A percentile compares a stretch with the other conserved stretches of the same genome.
phyloP scores from a whole-genome alignment of 2,888 invertebrate genomes.

The Caenorhabditis japonica region DNA sequence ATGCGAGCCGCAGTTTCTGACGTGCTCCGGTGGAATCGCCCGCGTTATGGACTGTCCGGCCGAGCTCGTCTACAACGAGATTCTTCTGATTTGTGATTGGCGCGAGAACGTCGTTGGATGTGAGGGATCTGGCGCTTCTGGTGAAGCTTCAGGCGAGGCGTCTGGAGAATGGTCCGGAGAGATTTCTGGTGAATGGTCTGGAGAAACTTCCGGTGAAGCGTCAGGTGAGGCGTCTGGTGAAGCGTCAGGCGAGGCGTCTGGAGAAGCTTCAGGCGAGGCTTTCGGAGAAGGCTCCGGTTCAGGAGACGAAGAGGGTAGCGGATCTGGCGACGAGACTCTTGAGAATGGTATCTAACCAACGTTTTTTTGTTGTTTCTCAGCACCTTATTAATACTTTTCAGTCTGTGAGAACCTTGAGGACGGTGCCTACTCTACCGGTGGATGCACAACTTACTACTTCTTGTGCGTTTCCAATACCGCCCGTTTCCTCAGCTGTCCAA shows the following conservation, averaged over 20 bases:
- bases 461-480: slow-evolving; percentile 24
- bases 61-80: slow-evolving; percentile 27
- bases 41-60: slow-evolving; percentile 46
- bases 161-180: slow-evolving; percentile 18
- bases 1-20: slow-evolving; percentile 35
- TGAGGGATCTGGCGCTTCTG: too few relatives aligned
- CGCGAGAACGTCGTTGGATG: slow-evolving; percentile 24
- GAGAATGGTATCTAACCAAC: background rate
- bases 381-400: slow-evolving; percentile 7
- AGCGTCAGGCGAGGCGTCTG: slow-evolving; percentile 5
- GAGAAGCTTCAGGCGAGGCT: slow-evolving; percentile 4
- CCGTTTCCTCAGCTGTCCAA: slow-evolving; percentile 32
- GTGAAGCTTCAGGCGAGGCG: background rate
- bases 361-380: background rate
- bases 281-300: slow-evolving; percentile 16
- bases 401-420: slow-evolving; percentile 20
- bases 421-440: slow-evolving; percentile 22
- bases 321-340: slow-evolving; percentile 6
- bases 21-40: slow-evolving; percentile 38
- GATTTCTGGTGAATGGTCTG: slow-evolving; percentile 11
- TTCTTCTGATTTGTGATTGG: slow-evolving; percentile 27
- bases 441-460: slow-evolving; percentile 28
- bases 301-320: background rate
- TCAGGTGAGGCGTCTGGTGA: slow-evolving; percentile 5
- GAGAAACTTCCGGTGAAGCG: slow-evolving; percentile 11